phyloP scores from a whole-genome alignment of 2,113 vertebrate species.

The Cyanoderma ruficeps region DNA sequence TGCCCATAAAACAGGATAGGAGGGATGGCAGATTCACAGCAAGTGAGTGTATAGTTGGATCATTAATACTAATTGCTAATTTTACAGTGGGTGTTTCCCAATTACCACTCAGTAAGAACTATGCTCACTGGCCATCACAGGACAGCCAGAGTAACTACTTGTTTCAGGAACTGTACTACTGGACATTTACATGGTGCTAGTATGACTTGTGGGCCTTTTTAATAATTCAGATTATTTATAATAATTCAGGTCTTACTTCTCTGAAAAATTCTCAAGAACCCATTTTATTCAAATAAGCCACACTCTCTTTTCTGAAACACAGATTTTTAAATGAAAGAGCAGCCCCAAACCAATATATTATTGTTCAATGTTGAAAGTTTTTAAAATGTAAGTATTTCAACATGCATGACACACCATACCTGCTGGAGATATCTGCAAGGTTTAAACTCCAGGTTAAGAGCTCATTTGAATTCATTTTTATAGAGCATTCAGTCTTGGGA shows the following conservation, averaged over 20 bases:
- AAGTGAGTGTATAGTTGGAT: neutral
- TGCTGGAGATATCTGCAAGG: conserved; percentile 75
- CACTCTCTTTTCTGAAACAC: neutral
- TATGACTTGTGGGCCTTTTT: neutral
- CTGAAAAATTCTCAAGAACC: neutral
- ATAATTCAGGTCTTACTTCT: neutral
- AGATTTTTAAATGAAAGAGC: neutral
- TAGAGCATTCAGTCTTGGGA: conserved; percentile 67
- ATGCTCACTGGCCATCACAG: neutral
- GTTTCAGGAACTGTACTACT: neutral
- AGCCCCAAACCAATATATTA: neutral
- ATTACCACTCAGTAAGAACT: neutral
- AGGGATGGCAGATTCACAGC: neutral
- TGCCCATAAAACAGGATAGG: neutral
- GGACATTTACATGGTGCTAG: neutral
- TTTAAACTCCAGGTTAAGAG: conserved; percentile 82
- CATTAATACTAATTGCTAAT: neutral
- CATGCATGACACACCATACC: conserved; percentile 68
- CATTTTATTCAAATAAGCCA: neutral
- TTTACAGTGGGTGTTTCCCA: neutral
- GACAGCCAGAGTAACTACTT: neutral
- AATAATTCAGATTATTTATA: neutral
- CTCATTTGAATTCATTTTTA: conserved; percentile 72
- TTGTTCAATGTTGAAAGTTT: neutral
- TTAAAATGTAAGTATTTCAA: neutral